phyloP scores from a whole-genome alignment of 2,113 vertebrate genomes.

The Illadopsis cleaveri region DNA sequence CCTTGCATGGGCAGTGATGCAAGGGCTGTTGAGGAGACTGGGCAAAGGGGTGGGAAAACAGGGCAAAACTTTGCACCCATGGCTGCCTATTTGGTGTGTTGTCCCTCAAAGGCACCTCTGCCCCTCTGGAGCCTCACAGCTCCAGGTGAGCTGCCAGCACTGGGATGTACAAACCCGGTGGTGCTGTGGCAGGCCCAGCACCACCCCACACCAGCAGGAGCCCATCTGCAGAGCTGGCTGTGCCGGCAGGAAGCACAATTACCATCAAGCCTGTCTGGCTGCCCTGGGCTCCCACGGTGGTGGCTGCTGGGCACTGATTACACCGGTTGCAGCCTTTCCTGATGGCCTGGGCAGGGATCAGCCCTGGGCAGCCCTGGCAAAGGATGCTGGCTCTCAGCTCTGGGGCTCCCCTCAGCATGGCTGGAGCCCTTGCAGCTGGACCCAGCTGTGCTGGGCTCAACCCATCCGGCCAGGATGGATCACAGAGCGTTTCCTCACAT shows the following conservation, averaged over 20 bases:
- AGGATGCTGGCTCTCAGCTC: fast-evolving
- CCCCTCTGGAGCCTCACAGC: fast-evolving
- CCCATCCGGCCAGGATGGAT: not conserved
- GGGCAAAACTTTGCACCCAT: fast-evolving
- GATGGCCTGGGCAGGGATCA: not conserved
- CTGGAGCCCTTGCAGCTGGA: not conserved
- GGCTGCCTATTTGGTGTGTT: fast-evolving
- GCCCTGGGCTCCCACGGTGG: fast-evolving
- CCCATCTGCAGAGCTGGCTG: not conserved
- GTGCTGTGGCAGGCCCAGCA: not conserved
- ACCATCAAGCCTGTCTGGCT: not conserved
- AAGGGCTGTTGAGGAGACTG: fast-evolving
- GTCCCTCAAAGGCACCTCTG: not conserved
- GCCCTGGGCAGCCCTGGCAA: no score
- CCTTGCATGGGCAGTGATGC: not conserved
- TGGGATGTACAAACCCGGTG: fast-evolving
- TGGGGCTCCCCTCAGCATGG: fast-evolving
- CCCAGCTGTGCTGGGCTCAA: not conserved
- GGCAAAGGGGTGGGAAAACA: not conserved
- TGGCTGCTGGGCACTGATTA: not conserved
- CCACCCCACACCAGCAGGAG: not conserved
- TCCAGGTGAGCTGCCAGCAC: not conserved
- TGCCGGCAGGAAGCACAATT: not conserved
- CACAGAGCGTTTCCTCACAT: not conserved
- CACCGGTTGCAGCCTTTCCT: not conserved